phyloP scores from a whole-genome alignment of 1,140 invertebrate genomes.

The Pseudomyrmex flavicornis region DNA sequence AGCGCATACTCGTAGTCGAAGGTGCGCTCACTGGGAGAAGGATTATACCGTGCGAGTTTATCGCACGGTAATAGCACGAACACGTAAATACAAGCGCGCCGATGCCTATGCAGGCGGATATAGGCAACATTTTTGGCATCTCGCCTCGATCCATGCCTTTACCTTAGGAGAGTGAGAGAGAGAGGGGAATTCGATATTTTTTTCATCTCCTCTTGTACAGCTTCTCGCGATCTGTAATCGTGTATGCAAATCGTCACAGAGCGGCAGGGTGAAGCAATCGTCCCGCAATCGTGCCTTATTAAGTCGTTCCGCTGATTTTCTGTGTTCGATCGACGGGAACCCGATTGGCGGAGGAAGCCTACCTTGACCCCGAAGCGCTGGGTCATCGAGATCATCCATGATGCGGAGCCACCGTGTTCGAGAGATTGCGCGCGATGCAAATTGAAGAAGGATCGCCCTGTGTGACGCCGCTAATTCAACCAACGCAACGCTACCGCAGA shows the following conservation, averaged over 20 bases:
- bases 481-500: background rate
- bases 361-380: constrained; percentile 81
- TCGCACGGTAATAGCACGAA: constrained; percentile 58
- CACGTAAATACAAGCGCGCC: constrained; percentile 42
- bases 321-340: constrained; percentile 80
- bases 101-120: constrained; percentile 66
- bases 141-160: constrained; percentile 71
- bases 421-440: constrained; percentile 17
- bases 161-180: background rate
- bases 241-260: constrained; percentile 84
- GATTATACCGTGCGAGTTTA: background rate
- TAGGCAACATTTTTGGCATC: constrained; percentile 78
- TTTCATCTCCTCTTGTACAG: constrained; percentile 60
- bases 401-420: constrained; percentile 53
- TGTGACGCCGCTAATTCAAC: constrained; percentile 3
- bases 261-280: constrained; percentile 81
- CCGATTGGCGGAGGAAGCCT: constrained; percentile 75
- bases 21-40: constrained; percentile 25
- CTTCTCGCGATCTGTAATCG: constrained; percentile 82
- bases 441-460: background rate
- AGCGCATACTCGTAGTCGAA: background rate
- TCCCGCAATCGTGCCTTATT: constrained; percentile 84
- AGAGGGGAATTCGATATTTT: constrained; percentile 49
- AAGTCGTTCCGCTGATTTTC: constrained; percentile 84
- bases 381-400: constrained; percentile 67